phyloP scores from a whole-genome alignment of 2,113 vertebrate species.

The Tachuris rubrigastra region DNA sequence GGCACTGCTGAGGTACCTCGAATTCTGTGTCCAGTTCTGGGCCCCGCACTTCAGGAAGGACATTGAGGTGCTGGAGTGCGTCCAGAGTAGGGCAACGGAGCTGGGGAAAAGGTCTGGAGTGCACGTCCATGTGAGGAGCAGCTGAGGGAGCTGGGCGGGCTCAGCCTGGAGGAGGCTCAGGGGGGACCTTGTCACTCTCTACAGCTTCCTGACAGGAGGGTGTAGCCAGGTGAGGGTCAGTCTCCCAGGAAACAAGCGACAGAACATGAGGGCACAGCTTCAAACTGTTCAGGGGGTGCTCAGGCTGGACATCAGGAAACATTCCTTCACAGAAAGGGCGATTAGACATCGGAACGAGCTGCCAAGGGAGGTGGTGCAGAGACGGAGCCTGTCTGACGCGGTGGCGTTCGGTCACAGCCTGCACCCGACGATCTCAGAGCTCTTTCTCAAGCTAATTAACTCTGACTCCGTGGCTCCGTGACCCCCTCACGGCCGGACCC shows the following conservation, averaged over 20 bases:
- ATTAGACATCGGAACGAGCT: too few species aligned
- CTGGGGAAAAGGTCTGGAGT: background rate
- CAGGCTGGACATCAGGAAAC: background rate
- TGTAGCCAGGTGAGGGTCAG: fast-evolving
- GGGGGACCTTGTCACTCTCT: fast-evolving
- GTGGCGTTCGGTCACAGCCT: fast-evolving
- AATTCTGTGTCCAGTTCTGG: background rate
- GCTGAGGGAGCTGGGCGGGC: background rate
- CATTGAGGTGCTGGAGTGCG: background rate
- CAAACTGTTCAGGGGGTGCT: background rate
- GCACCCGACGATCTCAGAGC: background rate
- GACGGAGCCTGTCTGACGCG: too few species aligned
- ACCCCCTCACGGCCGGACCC: background rate
- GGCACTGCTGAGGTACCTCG: background rate
- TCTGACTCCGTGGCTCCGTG: background rate
- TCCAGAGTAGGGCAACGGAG: background rate
- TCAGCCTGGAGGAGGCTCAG: background rate
- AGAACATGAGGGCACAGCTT: background rate
- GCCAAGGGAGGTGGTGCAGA: background rate
- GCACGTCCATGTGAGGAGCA: background rate
- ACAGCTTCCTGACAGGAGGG: background rate
- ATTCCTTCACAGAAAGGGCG: background rate
- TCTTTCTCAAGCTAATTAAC: background rate
- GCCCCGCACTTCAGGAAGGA: background rate
- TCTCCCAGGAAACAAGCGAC: background rate